Conservation (phyloP, 1,140 invertebrate genomes). For the Camponotus floridanus region DNA sequence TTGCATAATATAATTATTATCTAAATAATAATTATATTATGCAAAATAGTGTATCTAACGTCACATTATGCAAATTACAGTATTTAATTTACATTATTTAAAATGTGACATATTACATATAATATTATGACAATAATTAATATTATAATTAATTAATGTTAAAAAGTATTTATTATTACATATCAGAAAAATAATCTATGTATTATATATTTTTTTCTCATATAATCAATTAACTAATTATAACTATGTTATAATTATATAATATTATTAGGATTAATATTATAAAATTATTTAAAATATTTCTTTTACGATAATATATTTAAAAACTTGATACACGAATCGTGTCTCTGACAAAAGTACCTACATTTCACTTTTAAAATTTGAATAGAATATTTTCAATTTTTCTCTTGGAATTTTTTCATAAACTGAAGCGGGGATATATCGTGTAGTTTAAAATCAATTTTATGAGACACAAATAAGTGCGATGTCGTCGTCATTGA, state of each 20-base stretch:
- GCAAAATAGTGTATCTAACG: not conserved
- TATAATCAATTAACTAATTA: too few relatives aligned
- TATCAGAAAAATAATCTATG: too few relatives aligned
- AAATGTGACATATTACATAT: too few relatives aligned
- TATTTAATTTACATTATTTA: too few relatives aligned
- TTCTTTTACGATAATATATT: not conserved
- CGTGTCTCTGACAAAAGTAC: not conserved
- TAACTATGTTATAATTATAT: too few relatives aligned
- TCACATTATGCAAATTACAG: too few relatives aligned
- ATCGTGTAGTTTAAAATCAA: slow-evolving; percentile 16
- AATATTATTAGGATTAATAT: too few relatives aligned
- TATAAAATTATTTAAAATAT: not conserved
- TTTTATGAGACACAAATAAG: slow-evolving; percentile 33
- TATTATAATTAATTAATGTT: too few relatives aligned
- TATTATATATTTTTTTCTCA: too few relatives aligned
- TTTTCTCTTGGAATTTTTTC: not conserved
- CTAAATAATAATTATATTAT: slow-evolving; percentile 1
- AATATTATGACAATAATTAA: too few relatives aligned
- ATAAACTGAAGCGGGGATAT: not conserved
- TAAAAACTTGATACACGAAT: not conserved
- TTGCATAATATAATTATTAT: slow-evolving; percentile 9
- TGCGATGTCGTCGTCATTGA: slow-evolving; percentile 18
- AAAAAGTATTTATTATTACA: too few relatives aligned
- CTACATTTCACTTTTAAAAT: not conserved
- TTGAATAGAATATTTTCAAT: not conserved